Percentiles rank a stretch among this genome's conserved stretches.
phyloP scores from a whole-genome alignment of 2,888 invertebrate species.

The Altica lythri region DNA sequence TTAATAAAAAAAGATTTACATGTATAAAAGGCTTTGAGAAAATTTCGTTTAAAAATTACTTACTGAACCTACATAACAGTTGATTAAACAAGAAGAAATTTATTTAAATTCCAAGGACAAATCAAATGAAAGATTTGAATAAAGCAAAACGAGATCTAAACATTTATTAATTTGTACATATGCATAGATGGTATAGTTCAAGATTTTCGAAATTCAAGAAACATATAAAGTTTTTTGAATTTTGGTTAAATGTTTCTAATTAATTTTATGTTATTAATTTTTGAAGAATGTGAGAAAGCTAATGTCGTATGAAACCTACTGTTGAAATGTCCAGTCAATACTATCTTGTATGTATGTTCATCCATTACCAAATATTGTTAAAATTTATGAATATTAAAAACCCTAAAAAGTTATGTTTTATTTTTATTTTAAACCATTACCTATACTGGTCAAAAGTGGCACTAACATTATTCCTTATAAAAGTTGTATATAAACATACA shows the following conservation, averaged over 20 bases:
- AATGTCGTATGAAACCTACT: slow-evolving; percentile 45
- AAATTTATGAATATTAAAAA: slow-evolving; percentile 53
- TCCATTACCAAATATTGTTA: slow-evolving; percentile 59
- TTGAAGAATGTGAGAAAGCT: slow-evolving; percentile 49
- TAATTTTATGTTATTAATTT: slow-evolving; percentile 13
- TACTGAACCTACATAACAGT: no score
- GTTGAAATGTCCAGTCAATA: slow-evolving; percentile 59
- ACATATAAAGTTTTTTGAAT: not conserved
- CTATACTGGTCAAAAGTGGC: no score
- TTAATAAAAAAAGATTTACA: no score
- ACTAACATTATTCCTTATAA: no score
- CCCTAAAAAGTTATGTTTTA: slow-evolving; percentile 42
- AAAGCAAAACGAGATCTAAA: slow-evolving; percentile 5
- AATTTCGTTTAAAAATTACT: no score
- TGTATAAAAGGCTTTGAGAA: no score
- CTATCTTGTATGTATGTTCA: slow-evolving; percentile 57
- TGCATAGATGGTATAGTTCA: slow-evolving; percentile 13
- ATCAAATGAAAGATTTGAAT: no score
- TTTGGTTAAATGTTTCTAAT: not conserved
- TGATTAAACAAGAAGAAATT: no score
- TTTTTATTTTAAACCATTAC: no score
- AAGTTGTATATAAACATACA: no score
- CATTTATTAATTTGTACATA: slow-evolving; percentile 10
- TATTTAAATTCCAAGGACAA: no score
- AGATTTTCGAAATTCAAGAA: slow-evolving; percentile 5